Base-by-base conservation (phyloP, 2,888 invertebrate genomes). In the Epinotia brunnichana region DNA sequence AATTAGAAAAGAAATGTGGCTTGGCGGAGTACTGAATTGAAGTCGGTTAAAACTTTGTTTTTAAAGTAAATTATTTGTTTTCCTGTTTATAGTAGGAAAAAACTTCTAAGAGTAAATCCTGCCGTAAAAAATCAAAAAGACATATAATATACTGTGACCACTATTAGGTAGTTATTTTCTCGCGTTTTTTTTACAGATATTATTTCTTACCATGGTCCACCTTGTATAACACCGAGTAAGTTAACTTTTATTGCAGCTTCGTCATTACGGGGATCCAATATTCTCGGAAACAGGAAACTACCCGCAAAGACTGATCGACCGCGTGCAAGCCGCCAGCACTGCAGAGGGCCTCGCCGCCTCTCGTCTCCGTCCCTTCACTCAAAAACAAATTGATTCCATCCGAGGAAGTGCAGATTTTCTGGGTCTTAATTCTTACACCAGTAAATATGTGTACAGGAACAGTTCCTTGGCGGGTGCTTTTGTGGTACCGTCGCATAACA, bases 371-470 rank as follows among this genome's bases (percentile, higher is more conserved):
- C 76, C 77, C 11, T 78, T 82, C 19, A 78, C 78, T 0, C 35
- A 75, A 0, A 79, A 79, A 54, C 74, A 82, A 74, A 63, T 77
- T 10, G 72, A 76, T 2, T 77, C 76, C 35, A 73, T 81, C 4
- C 73, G 64, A 53, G 82, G 82, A 2, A 75, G 81, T 10, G 70
- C 78, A 0, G 80, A 81, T 61, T 79, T 79, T 69, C 61, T 81
- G 7, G 82, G 75, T 0, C 17, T 81, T 1, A 82, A 82, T 51
- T 76, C 77, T 62, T 82, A 82, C 62, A 69, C 76, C 0, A 76
- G 75, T 2, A 64, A 74, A 17, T 68, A 75, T 3, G 78, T 77
- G 11, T 81, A 77, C 51, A 79, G 80, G 63, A 81, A 82, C 56
- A 75, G 69, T 29, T 79, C 80, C 0, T 67, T 82, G 41, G 61